A percentile compares a stretch with the other conserved stretches of the same genome.
Conservation (phyloP, 2,888 invertebrate species). For the Adineta ricciae region DNA sequence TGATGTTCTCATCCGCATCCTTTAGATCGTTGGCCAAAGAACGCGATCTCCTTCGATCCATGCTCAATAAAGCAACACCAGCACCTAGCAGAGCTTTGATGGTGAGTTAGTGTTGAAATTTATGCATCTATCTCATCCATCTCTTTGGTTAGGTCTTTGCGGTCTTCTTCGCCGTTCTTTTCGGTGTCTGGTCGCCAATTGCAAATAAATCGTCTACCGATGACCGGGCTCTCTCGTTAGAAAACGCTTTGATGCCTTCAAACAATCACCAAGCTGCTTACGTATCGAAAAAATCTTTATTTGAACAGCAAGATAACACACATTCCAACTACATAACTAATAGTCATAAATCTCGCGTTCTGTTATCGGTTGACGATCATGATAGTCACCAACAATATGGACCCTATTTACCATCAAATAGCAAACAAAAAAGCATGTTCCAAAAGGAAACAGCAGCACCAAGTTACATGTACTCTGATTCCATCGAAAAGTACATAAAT, state of each 20-base stretch:
- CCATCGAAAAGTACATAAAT: constrained; percentile 9
- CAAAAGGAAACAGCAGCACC: background rate
- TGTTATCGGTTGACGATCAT: background rate
- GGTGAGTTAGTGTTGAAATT: background rate
- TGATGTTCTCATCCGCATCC: too few species aligned
- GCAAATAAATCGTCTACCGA: constrained; percentile 38
- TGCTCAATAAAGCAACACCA: background rate
- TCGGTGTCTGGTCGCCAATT: constrained; percentile 46
- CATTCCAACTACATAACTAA: background rate
- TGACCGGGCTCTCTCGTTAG: background rate
- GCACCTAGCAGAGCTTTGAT: background rate
- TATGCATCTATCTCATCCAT: background rate
- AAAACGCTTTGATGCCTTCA: background rate
- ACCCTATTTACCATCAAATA: background rate
- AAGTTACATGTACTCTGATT: background rate
- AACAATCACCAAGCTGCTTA: background rate
- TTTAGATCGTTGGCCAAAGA: background rate
- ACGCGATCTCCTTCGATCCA: background rate
- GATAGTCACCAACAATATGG: background rate
- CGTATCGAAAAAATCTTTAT: background rate
- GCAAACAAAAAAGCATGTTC: background rate
- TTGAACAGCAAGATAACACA: background rate
- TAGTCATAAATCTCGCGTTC: background rate
- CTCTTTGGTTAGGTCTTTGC: constrained; percentile 39
- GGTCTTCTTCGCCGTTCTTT: constrained; percentile 46